Evolutionary conservation across 2,888 invertebrate species (phyloP).

Genomic region (Lydus trimaculatus): DNA sequence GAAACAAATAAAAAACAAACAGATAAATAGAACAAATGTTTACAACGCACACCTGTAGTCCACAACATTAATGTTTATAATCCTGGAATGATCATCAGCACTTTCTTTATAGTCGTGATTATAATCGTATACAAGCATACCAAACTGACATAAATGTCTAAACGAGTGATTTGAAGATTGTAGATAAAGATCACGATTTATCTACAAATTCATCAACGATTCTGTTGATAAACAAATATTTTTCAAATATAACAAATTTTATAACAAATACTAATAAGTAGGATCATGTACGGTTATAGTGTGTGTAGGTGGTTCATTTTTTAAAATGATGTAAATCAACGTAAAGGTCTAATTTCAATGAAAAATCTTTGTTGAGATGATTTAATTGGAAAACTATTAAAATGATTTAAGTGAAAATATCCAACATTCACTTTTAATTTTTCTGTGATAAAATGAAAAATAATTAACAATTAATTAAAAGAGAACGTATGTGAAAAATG

Average conservation of each 20-base stretch:
- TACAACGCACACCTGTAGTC: background rate
- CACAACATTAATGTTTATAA: background rate
- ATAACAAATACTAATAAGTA: background rate
- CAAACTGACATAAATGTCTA: background rate
- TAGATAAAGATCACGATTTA: background rate
- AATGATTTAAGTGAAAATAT: background rate
- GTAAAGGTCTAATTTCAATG: background rate
- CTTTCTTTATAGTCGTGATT: background rate
- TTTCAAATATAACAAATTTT: background rate
- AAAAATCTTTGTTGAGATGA: background rate
- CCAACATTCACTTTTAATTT: background rate
- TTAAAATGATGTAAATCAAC: background rate
- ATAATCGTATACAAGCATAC: background rate
- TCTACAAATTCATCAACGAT: background rate
- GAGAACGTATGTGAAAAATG: background rate
- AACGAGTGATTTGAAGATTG: background rate
- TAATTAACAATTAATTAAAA: background rate
- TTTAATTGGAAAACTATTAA: background rate
- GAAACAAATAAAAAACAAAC: background rate
- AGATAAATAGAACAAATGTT: background rate
- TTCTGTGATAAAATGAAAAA: background rate
- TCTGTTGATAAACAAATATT: background rate
- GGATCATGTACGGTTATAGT: background rate
- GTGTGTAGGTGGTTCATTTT: background rate
- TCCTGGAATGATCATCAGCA: background rate